Evolutionary conservation across 2,113 vertebrate genomes (phyloP).

Genomic region (Vombatus ursinus): DNA sequence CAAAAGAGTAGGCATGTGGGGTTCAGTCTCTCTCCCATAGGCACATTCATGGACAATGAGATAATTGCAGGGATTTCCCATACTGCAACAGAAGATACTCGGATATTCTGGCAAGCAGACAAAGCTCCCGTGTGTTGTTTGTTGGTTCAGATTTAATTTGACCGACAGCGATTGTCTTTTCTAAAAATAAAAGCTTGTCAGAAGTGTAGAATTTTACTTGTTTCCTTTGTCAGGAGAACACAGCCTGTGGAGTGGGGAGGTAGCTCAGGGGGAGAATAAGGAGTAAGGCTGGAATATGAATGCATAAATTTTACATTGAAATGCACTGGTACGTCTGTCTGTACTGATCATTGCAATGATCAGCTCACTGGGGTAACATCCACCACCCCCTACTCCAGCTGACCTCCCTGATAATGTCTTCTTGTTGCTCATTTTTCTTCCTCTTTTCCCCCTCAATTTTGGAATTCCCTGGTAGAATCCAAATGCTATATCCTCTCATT

Average conservation of each 20-base stretch:
- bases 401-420: background rate
- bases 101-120: conserved; percentile 59
- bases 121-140: conserved; percentile 68
- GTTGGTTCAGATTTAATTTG: conserved; percentile 66
- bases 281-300: background rate
- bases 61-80: conserved; percentile 61
- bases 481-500: conserved; percentile 54
- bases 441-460: background rate
- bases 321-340: conserved; percentile 18
- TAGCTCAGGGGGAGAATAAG: background rate
- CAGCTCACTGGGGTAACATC: background rate
- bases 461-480: background rate
- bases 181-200: conserved; percentile 72
- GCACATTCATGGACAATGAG: conserved; percentile 54
- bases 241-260: background rate
- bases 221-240: conserved; percentile 63
- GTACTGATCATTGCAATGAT: background rate
- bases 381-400: background rate
- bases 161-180: conserved; percentile 31
- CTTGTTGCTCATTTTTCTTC: fast-evolving
- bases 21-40: background rate
- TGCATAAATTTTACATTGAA: conserved; percentile 48
- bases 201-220: conserved; percentile 62
- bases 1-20: background rate
- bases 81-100: conserved; percentile 51